Evolutionary conservation across 2,888 invertebrate genomes (phyloP).

Genomic region (Rhorus exstirpatorius): DNA sequence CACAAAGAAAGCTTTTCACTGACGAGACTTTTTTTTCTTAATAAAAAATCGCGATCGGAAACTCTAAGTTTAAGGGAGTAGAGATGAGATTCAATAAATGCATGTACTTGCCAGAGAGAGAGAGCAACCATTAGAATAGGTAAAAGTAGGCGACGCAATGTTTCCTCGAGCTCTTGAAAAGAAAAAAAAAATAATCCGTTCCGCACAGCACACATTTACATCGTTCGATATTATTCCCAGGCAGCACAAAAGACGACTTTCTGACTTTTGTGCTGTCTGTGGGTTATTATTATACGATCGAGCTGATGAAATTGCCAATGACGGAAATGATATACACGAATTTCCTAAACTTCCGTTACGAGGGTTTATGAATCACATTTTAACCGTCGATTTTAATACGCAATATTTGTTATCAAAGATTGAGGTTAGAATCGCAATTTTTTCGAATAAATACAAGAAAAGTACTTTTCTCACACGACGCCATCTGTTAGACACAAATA

Average conservation of each 20-base stretch:
- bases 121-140: conserved; percentile 39
- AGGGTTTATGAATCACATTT: conserved; percentile 52
- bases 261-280: too few relatives aligned
- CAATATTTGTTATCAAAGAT: background rate
- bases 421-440: conserved; percentile 41
- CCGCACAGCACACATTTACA: conserved; percentile 43
- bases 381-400: background rate
- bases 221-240: conserved; percentile 58
- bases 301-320: conserved; percentile 57
- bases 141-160: conserved; percentile 61
- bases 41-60: too few relatives aligned
- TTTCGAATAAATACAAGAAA: too few relatives aligned
- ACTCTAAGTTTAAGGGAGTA: too few relatives aligned
- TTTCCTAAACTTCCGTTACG: conserved; percentile 42
- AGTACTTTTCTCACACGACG: too few relatives aligned
- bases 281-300: conserved; percentile 53
- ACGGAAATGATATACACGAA: conserved; percentile 45
- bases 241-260: too few relatives aligned
- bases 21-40: too few relatives aligned
- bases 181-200: conserved; percentile 42
- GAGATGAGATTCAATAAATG: too few relatives aligned
- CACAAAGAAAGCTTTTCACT: too few relatives aligned
- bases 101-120: too few relatives aligned
- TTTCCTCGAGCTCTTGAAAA: conserved; percentile 21
- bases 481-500: too few relatives aligned